Base-by-base conservation (phyloP, 1,140 invertebrate genomes). In the Scaptomyza hsui region DNA sequence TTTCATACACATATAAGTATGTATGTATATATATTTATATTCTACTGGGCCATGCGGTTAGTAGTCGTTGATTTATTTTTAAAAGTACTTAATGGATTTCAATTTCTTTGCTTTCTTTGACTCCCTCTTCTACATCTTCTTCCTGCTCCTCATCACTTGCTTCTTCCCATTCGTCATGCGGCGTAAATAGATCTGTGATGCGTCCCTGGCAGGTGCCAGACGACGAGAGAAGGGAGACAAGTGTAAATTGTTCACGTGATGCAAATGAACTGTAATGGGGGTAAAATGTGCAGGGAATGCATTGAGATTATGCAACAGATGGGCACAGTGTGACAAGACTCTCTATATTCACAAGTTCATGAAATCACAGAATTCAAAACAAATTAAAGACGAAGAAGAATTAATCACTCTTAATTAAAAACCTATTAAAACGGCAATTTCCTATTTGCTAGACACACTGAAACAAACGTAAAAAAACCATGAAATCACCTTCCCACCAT, bases 61-160 rank as follows among this genome's bases (percentile, higher is more conserved):
- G 83, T 88, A 88, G 82, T 76, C 72, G 69, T 71, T 51, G 82
- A 62, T 75, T 88, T 88, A 89, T 82, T 89, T 88, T 82, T 89
- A 88, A 89, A 88, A 75, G 83, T 88, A 89, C 82, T 88, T 88
- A 88, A 88, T 89, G 82, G 78, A 67, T 82, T 88, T 78, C 72
- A 78, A 78, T 86, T 78, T 75, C 67, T 70, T 68, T 41, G 42
- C 67, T 69, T 72, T 74, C 59, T 59, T 24, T 53, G 21, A 26
- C 16, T 32, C 39, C 21, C 0, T 2, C 21, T n/a, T 42, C 10
- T 61, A 12, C n/a, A 2, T 39, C 16, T 42, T 3, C 35, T 44
- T 44, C 39, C 13, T n/a, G n/a, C 35, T 29, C 35, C 47, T 35
- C 42, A 16, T 21, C 39, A 51, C 44, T 32, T 44, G 15, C 45